phyloP scores from a whole-genome alignment of 2,888 invertebrate genomes.

The Mechanitis mazaeus region DNA sequence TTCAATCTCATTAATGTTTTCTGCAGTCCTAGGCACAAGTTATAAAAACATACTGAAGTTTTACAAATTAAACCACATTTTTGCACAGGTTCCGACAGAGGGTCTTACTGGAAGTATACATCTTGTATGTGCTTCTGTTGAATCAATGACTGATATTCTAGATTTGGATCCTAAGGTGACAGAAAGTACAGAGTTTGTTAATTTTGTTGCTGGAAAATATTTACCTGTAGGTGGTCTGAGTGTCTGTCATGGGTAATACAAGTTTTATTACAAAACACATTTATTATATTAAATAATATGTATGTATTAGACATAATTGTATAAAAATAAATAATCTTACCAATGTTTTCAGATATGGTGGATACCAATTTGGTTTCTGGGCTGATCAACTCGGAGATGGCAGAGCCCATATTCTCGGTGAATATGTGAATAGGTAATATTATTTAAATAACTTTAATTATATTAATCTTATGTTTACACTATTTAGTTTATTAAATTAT shows the following conservation, averaged over 20 bases:
- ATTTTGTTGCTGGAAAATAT: conserved; percentile 78
- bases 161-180: conserved; percentile 67
- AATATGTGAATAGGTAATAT: conserved; percentile 66
- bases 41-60: too few relatives aligned
- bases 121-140: conserved; percentile 74
- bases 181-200: conserved; percentile 69
- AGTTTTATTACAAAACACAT: neutral
- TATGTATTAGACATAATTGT: too few relatives aligned
- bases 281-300: too few relatives aligned
- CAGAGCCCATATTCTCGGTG: conserved; percentile 71
- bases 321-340: too few relatives aligned
- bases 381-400: conserved; percentile 82
- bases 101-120: conserved; percentile 60
- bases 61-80: neutral
- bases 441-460: neutral
- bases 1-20: too few relatives aligned
- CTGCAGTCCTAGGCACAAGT: too few relatives aligned
- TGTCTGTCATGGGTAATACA: conserved; percentile 67
- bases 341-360: conserved; percentile 72
- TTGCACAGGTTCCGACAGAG: conserved; percentile 59
- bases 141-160: conserved; percentile 68
- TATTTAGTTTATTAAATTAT: too few relatives aligned
- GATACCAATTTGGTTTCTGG: conserved; percentile 82
- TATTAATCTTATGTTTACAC: too few relatives aligned
- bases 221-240: conserved; percentile 73